Evolutionary conservation across 2,797 vertebrate genomes (phyloP), one percentile per base, ranked within the genome.

Genomic region (Coilia nasus): DNA sequence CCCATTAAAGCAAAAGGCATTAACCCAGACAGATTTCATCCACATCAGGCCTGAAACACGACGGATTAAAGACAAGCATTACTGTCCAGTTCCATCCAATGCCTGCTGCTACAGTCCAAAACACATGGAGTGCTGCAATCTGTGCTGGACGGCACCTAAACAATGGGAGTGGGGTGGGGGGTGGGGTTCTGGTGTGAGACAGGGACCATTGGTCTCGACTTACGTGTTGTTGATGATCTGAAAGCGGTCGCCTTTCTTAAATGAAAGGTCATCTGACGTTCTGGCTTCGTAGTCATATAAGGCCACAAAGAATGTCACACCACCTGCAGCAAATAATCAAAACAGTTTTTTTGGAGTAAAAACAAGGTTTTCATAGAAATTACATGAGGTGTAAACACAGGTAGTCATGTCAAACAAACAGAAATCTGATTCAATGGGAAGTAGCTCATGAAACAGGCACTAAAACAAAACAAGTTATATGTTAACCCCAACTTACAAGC

Each of bases 221-320:
- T 96, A 99, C 98, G 97, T 98, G 93, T 99, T 99, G 93, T 99
- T 99, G 93, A 99, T 98, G 92, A 99, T 99, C 94, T 99, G 97
- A 95, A 99, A 99, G 89, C 97, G 95, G 95, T 99, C 98, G 54
- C 98, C 97, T 90, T 99, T 99, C 93, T 96, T 97, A 94, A 99
- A 99, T 4, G 98, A 99, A 93, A 99, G 97, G 89, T 99, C 98
- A 86, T 99, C 98, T 31, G 96, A 96, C 87, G 98, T 99, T 94
- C 98, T 97, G 84, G 98, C 98, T 95, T 99, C 98, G 84, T 99
- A 99, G 94, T 99, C 98, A 87, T 99, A 99, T 92, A 99, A 96
- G 86, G 98, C 97, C 89, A 99, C 98, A 90, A 98, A 99, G 93
- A 98, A 95, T 15, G 98, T 98, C 84, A 99, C 97, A 67, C 97